phyloP scores from a whole-genome alignment of 2,797 vertebrate species.

The Tauraco hartlaubi region DNA sequence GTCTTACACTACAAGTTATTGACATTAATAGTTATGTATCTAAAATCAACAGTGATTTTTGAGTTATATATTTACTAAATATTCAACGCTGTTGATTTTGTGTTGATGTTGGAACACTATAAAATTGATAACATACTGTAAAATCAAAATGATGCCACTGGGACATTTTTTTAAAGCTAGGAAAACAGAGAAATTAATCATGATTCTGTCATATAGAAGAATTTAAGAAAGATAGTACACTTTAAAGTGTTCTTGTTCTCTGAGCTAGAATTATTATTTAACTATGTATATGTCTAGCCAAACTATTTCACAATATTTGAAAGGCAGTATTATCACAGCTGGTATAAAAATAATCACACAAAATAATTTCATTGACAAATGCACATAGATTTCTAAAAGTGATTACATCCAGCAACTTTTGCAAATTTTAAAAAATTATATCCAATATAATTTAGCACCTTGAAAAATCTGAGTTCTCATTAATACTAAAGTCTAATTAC shows the following conservation, averaged over 20 bases:
- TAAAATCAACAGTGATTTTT: background rate
- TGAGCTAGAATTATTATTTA: background rate
- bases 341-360: background rate
- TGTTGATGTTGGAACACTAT: background rate
- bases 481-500: background rate
- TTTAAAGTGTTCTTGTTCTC: background rate
- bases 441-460: accelerated
- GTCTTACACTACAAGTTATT: background rate
- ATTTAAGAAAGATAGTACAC: background rate
- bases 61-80: background rate
- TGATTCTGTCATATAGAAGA: background rate
- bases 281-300: background rate
- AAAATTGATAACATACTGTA: background rate
- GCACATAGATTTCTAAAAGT: background rate
- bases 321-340: background rate
- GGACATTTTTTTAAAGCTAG: background rate
- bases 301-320: background rate
- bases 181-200: background rate
- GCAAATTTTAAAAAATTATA: background rate
- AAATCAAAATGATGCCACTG: background rate
- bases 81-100: background rate
- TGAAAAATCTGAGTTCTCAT: background rate
- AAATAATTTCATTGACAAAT: background rate
- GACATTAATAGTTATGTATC: background rate
- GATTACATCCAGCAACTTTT: background rate